Percentiles rank a stretch among this genome's conserved stretches.
These are phyloP conservation scores for Aspidiotus rigidus DNA, from an alignment of 2,888 invertebrate genomes.

Conservation along the genomic window DNA sequence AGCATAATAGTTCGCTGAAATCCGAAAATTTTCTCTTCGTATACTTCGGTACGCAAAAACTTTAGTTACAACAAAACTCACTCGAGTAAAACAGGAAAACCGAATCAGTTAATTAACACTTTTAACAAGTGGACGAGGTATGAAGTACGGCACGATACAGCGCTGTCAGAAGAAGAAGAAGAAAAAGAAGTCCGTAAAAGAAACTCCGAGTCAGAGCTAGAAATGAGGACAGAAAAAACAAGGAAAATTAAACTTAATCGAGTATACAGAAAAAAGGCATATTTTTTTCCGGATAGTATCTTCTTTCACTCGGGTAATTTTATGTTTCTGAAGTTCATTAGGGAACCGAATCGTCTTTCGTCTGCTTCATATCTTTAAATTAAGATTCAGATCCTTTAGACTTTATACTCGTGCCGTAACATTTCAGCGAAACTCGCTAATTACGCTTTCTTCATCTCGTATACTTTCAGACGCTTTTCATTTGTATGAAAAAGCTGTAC, in stretches of 20 bases:
- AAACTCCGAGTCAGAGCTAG: conserved; percentile 13
- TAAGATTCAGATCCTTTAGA: conserved; percentile 29
- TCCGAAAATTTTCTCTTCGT: no score
- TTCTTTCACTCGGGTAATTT: conserved; percentile 32
- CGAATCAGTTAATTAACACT: no score
- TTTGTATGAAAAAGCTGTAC: conserved; percentile 16
- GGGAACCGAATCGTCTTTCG: conserved; percentile 29
- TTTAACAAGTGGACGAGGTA: no score
- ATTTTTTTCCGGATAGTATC: conserved; percentile 13
- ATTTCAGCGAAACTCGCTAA: conserved; percentile 27
- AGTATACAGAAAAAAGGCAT: conserved; percentile 10
- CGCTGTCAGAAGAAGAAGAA: conserved; percentile 6
- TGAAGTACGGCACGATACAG: background rate
- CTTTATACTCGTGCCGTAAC: conserved; percentile 14
- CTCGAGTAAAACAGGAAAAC: no score
- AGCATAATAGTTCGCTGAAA: no score
- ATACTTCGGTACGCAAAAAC: no score
- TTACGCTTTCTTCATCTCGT: conserved; percentile 29
- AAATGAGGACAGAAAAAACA: conserved; percentile 20
- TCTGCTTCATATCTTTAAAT: conserved; percentile 31
- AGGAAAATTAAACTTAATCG: conserved; percentile 22
- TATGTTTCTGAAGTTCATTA: conserved; percentile 32
- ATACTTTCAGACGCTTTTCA: conserved; percentile 26
- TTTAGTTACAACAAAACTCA: no score
- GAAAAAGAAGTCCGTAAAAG: conserved; percentile 14